Percentiles rank a stretch among this genome's conserved stretches.
Evolutionary conservation across 2,888 invertebrate genomes (phyloP).

Genomic region (Pimpla rufipes): DNA sequence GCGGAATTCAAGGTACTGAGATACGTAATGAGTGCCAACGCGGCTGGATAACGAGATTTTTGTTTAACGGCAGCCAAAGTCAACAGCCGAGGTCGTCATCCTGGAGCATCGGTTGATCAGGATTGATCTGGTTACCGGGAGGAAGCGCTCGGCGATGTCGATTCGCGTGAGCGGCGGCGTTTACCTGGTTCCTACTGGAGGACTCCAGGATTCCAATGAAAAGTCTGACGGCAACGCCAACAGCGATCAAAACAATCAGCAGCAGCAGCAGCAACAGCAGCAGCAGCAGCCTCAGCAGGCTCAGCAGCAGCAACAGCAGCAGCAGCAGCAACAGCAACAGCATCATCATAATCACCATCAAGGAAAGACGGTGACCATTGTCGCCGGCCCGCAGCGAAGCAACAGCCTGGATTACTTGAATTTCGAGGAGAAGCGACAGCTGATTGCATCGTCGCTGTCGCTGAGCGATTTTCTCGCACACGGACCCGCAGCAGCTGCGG

Average conservation of each 20-base stretch:
- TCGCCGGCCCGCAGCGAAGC: constrained; percentile 89
- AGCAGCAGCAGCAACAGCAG: constrained; percentile 64
- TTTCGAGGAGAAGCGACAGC: constrained; percentile 95
- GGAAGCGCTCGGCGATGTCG: constrained; percentile 79
- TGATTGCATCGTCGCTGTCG: constrained; percentile 95
- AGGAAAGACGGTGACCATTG: constrained; percentile 89
- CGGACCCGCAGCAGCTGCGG: constrained; percentile 87
- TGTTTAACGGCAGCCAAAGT: background rate
- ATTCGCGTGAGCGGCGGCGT: constrained; percentile 84
- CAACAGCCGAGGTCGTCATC: background rate
- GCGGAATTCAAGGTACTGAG: too few species aligned
- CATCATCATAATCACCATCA: constrained; percentile 73
- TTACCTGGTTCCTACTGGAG: constrained; percentile 81
- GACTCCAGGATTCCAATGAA: constrained; percentile 72
- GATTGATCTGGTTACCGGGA: constrained; percentile 57
- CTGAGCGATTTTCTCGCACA: constrained; percentile 94
- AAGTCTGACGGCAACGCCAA: constrained; percentile 71
- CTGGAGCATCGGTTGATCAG: constrained; percentile 39
- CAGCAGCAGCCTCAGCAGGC: constrained; percentile 62
- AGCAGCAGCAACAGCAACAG: constrained; percentile 74
- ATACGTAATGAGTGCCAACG: background rate
- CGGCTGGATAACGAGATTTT: background rate
- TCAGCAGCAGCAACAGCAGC: constrained; percentile 75
- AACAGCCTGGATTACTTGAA: constrained; percentile 95
- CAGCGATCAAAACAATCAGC: constrained; percentile 63